These are phyloP conservation scores for Dreissena polymorpha DNA, from an alignment of 1,140 invertebrate species.

Conservation along the genomic window DNA sequence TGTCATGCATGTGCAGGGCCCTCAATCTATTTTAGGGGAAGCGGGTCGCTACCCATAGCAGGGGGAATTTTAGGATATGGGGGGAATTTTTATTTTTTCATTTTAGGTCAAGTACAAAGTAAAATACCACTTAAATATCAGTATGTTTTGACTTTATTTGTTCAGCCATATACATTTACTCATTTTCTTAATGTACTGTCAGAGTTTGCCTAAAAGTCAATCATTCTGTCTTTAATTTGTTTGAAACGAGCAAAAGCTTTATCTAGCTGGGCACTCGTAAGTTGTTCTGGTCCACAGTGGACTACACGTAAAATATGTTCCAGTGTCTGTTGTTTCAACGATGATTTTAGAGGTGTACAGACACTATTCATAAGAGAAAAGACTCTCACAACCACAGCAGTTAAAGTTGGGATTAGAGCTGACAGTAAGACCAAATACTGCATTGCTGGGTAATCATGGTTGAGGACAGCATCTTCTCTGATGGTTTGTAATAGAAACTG, in stretches of 20 bases:
- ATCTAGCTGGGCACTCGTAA: slow-evolving; percentile 24
- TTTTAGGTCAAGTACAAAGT: no score
- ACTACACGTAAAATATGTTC: slow-evolving; percentile 35
- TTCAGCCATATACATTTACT: no score
- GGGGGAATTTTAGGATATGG: no score
- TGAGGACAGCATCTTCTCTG: slow-evolving; percentile 10
- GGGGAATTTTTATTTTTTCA: no score
- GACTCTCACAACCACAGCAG: slow-evolving; percentile 40
- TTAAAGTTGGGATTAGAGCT: slow-evolving; percentile 32
- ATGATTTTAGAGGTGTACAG: slow-evolving; percentile 22
- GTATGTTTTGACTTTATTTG: no score
- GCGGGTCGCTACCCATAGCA: no score
- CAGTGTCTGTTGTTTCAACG: slow-evolving; percentile 24
- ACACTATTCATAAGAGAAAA: slow-evolving; percentile 37
- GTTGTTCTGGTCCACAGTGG: slow-evolving; percentile 3
- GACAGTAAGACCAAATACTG: slow-evolving; percentile 19
- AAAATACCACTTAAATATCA: no score
- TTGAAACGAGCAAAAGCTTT: slow-evolving; percentile 33
- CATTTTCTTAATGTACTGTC: no score
- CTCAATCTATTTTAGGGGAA: no score
- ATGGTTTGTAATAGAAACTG: slow-evolving; percentile 29
- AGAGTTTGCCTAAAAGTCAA: background rate
- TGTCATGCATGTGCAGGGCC: no score
- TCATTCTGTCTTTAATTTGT: slow-evolving; percentile 9
- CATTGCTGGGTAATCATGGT: slow-evolving; percentile 37